Base-by-base conservation (phyloP, 2,797 vertebrate species). In the Capromys pilorides region DNA sequence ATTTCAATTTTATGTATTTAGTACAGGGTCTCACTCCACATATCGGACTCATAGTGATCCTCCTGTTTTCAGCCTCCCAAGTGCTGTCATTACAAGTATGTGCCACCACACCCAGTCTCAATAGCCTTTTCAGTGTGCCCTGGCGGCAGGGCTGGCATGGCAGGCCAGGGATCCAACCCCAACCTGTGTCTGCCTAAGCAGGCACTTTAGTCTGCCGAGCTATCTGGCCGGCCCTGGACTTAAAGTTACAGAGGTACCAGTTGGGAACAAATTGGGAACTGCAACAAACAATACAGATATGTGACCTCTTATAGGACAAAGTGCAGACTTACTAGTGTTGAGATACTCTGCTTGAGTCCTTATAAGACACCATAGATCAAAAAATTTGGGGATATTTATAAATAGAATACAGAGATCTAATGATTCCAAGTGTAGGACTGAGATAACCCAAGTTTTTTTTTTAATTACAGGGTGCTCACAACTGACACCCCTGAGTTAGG, bases 311-410 rank as follows among this genome's bases (percentile, higher is more conserved):
- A 82, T 1, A 61, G 59, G 33, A 36, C 57, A 69, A 95, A 92
- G 82, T 54, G 22, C 80, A 92, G 94, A 94, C 75, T 39, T 39
- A 88, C 36, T 93, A 26, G 57, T 96, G 95, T 89, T 95, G 61
- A 85, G 82, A 69, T 67, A 22, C 11, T 41, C 24, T 59, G 22
- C 33, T 89, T 49, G 66, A 93, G 36, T 78, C 64, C 59, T 93
- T 89, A 57, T 78, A 83, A 95, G 79, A 51, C 69, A 93, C 61
- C 19, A n/a, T 16, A n/a, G 7, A 33, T 41, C 49, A 62, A 92
- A 62, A 80, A 86, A 85, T 6, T 24, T 8, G 82, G 51, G 84
- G 49, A 61, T 86, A 86, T 80, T 78, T 66, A 10, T 83, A 75
- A 95, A 92, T 66, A 91, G 41, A 90, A 94, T 77, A 75, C 26